Evolutionary conservation across 2,888 invertebrate genomes (phyloP).

Genomic region (Phoenoteleia sp.): DNA sequence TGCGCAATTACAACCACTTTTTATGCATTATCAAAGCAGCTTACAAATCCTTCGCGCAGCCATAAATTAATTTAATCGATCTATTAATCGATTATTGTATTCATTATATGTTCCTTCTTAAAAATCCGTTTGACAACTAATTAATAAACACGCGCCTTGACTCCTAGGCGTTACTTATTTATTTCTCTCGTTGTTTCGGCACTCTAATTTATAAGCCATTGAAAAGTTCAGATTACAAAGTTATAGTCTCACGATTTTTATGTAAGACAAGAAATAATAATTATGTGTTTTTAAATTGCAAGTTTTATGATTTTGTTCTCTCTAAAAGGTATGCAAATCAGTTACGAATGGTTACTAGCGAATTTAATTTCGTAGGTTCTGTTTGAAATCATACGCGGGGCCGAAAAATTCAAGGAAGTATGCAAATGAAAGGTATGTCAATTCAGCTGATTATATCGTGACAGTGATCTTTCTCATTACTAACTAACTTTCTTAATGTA

Average conservation of each 20-base stretch:
- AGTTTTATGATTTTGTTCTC: conserved; percentile 25
- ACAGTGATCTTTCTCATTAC: conserved; percentile 67
- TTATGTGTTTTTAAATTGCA: conserved; percentile 26
- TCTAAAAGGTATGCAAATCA: conserved; percentile 59
- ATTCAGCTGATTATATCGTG: conserved; percentile 66
- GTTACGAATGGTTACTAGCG: conserved; percentile 46
- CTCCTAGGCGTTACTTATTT: not conserved
- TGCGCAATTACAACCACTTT: not conserved
- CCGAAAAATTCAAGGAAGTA: conserved; percentile 68
- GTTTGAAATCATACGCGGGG: conserved; percentile 52
- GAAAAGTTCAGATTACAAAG: conserved; percentile 23
- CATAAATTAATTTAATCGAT: not conserved
- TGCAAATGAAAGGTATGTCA: conserved; percentile 69
- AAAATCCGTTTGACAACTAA: not conserved
- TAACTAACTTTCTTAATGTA: conserved; percentile 53
- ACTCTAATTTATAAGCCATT: not conserved
- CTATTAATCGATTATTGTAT: not conserved
- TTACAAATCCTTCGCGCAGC: not conserved
- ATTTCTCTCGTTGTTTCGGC: not conserved
- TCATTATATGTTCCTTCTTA: not conserved
- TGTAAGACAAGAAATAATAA: conserved; percentile 47
- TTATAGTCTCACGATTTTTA: conserved; percentile 42
- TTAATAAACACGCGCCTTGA: not conserved
- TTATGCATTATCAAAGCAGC: conserved; percentile 1
- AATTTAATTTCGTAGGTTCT: conserved; percentile 62